Percentiles rank a stretch among this genome's conserved stretches.
These are phyloP conservation scores for Drosophila multiciliata DNA, from an alignment of 2,888 invertebrate species.

Conservation along the genomic window DNA sequence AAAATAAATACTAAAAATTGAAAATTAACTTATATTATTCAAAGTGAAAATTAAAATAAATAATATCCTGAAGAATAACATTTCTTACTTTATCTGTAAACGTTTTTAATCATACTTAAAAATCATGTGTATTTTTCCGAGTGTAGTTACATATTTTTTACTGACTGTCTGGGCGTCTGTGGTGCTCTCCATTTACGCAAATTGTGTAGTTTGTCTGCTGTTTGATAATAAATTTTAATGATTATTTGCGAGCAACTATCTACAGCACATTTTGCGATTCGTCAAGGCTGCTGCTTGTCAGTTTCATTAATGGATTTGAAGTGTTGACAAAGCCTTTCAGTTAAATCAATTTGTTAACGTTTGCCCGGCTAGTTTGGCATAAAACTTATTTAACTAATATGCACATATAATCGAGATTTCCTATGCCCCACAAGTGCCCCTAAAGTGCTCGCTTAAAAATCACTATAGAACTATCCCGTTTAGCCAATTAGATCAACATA, in stretches of 20 bases:
- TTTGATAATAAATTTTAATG: constrained; percentile 56
- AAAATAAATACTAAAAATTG: not conserved
- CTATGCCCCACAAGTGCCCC: constrained; percentile 54
- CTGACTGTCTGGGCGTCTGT: not conserved
- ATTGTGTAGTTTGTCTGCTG: constrained; percentile 49
- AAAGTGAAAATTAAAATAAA: not conserved
- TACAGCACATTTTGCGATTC: constrained; percentile 1
- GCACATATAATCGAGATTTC: constrained; percentile 29
- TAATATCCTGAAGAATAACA: not conserved
- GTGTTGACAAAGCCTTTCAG: constrained; percentile 64
- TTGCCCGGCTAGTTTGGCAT: constrained; percentile 15
- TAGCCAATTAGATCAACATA: constrained; percentile 50
- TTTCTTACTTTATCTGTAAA: not conserved
- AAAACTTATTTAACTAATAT: constrained; percentile 63
- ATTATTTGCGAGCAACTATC: constrained; percentile 27
- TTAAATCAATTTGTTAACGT: constrained; percentile 27
- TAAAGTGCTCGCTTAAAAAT: constrained; percentile 47
- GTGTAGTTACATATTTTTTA: not conserved
- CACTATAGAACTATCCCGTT: constrained; percentile 29
- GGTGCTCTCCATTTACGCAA: constrained; percentile 39
- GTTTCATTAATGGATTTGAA: constrained; percentile 58
- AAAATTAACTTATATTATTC: not conserved
- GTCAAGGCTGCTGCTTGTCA: constrained; percentile 30
- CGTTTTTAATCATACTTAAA: not conserved
- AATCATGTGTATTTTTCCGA: not conserved